A percentile compares a stretch with the other conserved stretches of the same genome.
Conservation (phyloP, 1,140 invertebrate genomes). For the Spodoptera litura region DNA sequence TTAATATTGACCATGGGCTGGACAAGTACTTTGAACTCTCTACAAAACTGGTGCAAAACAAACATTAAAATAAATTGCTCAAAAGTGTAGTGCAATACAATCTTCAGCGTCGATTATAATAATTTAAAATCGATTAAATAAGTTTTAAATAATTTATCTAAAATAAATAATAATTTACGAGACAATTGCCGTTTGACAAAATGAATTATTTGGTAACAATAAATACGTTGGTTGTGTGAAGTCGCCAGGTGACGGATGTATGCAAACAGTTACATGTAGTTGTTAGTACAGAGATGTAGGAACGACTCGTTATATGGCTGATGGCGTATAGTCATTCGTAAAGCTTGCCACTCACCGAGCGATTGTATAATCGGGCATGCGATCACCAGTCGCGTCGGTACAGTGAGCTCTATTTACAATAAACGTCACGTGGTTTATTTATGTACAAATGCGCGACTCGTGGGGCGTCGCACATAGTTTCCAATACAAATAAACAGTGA, state of each 20-base stretch:
- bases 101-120: slow-evolving; percentile 16
- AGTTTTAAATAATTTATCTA: slow-evolving; percentile 45
- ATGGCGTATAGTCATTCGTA: slow-evolving; percentile 32
- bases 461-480: slow-evolving; percentile 3
- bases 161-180: slow-evolving; percentile 47
- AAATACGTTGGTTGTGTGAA: slow-evolving; percentile 47
- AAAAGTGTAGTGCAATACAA: neutral
- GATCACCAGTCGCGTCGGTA: slow-evolving; percentile 6
- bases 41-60: too few relatives aligned
- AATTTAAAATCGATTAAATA: slow-evolving; percentile 37
- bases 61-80: too few relatives aligned
- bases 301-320: slow-evolving; percentile 40
- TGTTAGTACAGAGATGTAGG: slow-evolving; percentile 12
- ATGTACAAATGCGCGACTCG: slow-evolving; percentile 3
- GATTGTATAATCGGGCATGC: slow-evolving; percentile 15
- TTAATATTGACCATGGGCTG: neutral
- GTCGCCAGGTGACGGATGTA: slow-evolving; percentile 12
- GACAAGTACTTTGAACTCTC: too few relatives aligned
- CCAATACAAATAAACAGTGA: slow-evolving; percentile 40
- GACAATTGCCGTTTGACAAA: slow-evolving; percentile 34
- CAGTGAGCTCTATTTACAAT: slow-evolving; percentile 36
- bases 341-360: slow-evolving; percentile 6
- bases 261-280: neutral
- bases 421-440: slow-evolving; percentile 38
- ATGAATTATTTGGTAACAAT: slow-evolving; percentile 66